Base-by-base conservation (phyloP, 2,888 invertebrate genomes). In the Endomychus coccineus region DNA sequence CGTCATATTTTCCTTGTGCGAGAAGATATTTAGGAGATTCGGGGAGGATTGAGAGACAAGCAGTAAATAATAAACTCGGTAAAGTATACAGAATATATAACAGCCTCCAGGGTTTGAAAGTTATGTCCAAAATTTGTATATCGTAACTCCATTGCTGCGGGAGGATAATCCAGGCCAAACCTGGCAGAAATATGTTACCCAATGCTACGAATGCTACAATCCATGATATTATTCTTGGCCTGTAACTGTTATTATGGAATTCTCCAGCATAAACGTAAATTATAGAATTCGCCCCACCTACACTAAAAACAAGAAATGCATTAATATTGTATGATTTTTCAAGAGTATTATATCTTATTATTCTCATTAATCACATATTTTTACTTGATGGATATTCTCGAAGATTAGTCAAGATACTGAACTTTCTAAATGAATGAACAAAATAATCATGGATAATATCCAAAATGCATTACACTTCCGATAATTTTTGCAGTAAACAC, bases 201-300 rank as follows among this genome's bases (percentile, higher is more conserved):
- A 61, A 46, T 4, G 65, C 64, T 2, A 66, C 63, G 40, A 66
- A 66, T 3, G 63, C 56, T 9, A 62, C 58, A 42, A 65, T 58
- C 59, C 62, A 64, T 0, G 65, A 55, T 15, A 66, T 55, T 1
- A 63, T 66, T 48, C 67, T 67, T 1, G 71, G 67, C 6, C 72
- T 61, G 24, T 64, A 61, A 28, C 54, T 58, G 22, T 62, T 54
- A 15, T 67, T 64, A 44, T 72, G 71, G 46, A 72, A 72, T 52
- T 73, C 73, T 5, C 73, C 71, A 10, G 69, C 56, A 47, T 69
- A 73, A 2, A 71, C 70, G 44, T 71, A 73, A 2, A 71, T 58
- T 5, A 70, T 66, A 1, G 71, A 68, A 4, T 71, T 69, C 5
- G 71, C 64, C 9, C 70, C 71, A 11, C 64, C 62, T 38, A 66